phyloP scores from a whole-genome alignment of 2,888 invertebrate species.

The Drosophila phalerata region DNA sequence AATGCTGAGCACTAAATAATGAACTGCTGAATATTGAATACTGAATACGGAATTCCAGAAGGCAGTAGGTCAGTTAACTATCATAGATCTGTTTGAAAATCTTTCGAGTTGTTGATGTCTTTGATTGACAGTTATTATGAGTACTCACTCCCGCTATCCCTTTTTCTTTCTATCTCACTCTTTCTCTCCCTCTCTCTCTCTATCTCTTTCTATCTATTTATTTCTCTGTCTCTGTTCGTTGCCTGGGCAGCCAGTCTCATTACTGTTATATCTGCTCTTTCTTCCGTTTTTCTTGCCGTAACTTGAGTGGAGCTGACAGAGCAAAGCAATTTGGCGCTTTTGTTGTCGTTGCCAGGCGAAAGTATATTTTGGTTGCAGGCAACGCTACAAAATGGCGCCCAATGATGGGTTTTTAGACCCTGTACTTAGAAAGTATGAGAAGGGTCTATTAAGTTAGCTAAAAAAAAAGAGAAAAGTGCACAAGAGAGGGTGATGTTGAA shows the following conservation, averaged over 20 bases:
- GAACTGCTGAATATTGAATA: conserved; percentile 14
- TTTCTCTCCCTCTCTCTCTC: conserved; percentile 4
- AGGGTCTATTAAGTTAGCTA: background rate
- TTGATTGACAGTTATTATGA: conserved; percentile 75
- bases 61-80: conserved; percentile 64
- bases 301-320: conserved; percentile 65
- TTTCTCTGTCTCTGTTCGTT: conserved; percentile 29
- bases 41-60: conserved; percentile 29
- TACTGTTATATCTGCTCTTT: conserved; percentile 39
- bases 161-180: background rate
- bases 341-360: conserved; percentile 57
- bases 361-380: conserved; percentile 7
- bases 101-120: conserved; percentile 54
- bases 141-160: conserved; percentile 5
- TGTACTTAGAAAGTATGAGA: background rate
- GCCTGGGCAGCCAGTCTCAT: conserved; percentile 63
- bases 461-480: background rate
- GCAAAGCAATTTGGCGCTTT: conserved; percentile 74
- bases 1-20: conserved; percentile 1
- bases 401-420: conserved; percentile 41
- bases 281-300: conserved; percentile 42
- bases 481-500: no score
- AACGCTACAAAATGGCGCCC: conserved; percentile 67
- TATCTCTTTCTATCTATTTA: background rate
- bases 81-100: conserved; percentile 45